Base-by-base conservation (phyloP, 2,113 vertebrate genomes). In the Cephalophus harveyi region DNA sequence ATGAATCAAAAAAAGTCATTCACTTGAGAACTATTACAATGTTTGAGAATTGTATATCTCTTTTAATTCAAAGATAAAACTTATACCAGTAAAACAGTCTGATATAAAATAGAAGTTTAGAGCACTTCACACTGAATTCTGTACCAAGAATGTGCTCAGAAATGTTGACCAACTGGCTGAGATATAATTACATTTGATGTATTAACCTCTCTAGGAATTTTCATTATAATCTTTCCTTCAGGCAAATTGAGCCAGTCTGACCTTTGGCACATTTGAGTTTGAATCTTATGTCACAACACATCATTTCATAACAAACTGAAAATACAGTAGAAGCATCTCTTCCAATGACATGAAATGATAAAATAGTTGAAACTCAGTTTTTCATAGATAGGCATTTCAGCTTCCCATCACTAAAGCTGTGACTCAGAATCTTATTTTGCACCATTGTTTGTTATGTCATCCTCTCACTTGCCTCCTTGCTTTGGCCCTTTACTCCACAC, bases 251-350 rank as follows among this genome's bases (percentile, higher is more conserved):
- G 21, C 50, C 95, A 89, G 57, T 50, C 64, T 91, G 78, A 91
- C 57, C 76, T 94, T 88, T 28, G 43, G 33, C 76, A 60, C 78
- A 40, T 55, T 71, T 55, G 33, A 93, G 76, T 96, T 59, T 87
- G 86, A 91, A 21, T 83, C 76, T 95, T 67, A 21, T 78, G 60
- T 95, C 90, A 79, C 78, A 82, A 67, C 62, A 90, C 48, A 87
- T 93, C 82, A 96, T 96, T 96, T 95, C 55, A 87, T 28, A 91
- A 46, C 33, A 67, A 67, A 84, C 40, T 91, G 48, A 78, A 93
- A 78, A 82, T 17, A 82, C 40, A 95, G 57, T 33, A 83, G n/a
- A 76, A 87, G 19, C 92, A 88, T 46, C 28, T 59, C 48, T 83
- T 91, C 27, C 64, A 40, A 36, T 33, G 93, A 60, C 19, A 27